Conservation (phyloP, 92 coral and sea anemone species). For the Phenganax stokvisi region DNA sequence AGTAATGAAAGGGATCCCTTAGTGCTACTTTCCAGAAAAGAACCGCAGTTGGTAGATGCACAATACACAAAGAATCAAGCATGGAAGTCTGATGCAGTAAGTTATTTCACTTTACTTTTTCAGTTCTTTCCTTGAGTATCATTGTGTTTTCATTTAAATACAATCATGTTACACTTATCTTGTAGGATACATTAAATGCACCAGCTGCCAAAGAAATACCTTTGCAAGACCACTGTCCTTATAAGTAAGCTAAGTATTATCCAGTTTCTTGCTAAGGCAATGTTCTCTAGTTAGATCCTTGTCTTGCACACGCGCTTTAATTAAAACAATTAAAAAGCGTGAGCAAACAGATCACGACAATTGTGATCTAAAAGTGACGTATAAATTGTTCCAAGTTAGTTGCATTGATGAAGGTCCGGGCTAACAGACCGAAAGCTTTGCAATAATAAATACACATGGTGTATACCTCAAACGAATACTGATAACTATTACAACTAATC, state of each 20-base stretch:
- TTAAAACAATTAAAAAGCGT: background rate
- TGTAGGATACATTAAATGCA: slow-evolving; percentile 75
- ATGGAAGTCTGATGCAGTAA: slow-evolving; percentile 97
- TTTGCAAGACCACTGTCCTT: slow-evolving; percentile 87
- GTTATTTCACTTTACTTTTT: slow-evolving; percentile 12
- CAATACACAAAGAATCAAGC: slow-evolving; percentile 98
- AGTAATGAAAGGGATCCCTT: slow-evolving; percentile 84
- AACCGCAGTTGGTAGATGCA: slow-evolving; percentile 82
- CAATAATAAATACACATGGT: no score
- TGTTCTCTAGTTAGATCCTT: no score
- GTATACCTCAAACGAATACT: no score
- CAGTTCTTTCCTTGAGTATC: background rate
- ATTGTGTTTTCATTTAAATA: background rate
- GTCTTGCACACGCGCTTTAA: background rate
- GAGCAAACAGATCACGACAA: background rate
- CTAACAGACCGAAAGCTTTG: no score
- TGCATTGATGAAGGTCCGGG: no score
- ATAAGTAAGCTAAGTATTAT: slow-evolving; percentile 50
- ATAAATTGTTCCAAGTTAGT: no score
- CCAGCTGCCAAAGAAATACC: slow-evolving; percentile 93
- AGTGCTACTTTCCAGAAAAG: slow-evolving; percentile 71
- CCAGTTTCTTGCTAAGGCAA: background rate
- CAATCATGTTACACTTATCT: background rate
- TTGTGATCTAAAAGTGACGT: background rate
- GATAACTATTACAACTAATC: no score